Base-by-base conservation (phyloP, 1,140 invertebrate genomes). In the Panagrolaimus sp. region DNA sequence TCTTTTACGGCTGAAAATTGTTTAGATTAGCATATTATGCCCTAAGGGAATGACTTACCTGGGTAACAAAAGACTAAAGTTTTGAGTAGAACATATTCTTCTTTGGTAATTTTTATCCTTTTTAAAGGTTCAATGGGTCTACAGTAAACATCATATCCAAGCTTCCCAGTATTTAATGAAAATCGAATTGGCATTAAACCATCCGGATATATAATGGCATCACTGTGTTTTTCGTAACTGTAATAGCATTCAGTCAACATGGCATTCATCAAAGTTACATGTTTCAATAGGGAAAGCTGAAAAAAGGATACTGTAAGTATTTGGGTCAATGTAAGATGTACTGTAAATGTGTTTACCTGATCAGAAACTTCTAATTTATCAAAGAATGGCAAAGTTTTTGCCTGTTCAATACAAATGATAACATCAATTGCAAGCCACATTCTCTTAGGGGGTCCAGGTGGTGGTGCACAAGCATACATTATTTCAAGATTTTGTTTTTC, bases 21-120 rank as follows among this genome's bases (percentile, higher is more conserved):
- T 9, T 15, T 21, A n/a, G 5, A 21, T 12, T 12, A n/a, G 4
- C 3, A 21, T 26, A 17, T 1, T 21, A 28, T 2, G 7, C 2
- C 2, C 7, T 38, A 21, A n/a, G 28, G 17, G 17, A 58, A 26
- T 52, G 26, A 8, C 52, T n/a, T 24, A 58, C 52, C 52, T 12
- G 52, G 52, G 17, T 58, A 26, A 14, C 52, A 58, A 21, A 58
- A 58, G 14, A 58, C 28, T 12, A 58, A 26, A 28, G 52, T 28
- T 14, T 58, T 58, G 10, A 58, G 15, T 5, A 58, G 52, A 4
- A 58, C 52, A 21, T 58, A 58, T 58, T 58, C 52, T 28, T 58
- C 52, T 58, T 17, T 58, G 8, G 52, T 58, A 26, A 58, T 26
- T 1, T 58, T 28, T 26, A 58, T 58, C 8, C 52, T 21, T 28